Evolutionary conservation across 2,797 vertebrate species (phyloP), one percentile per base, ranked within the genome.

Genomic region (Numenius phaeopus): DNA sequence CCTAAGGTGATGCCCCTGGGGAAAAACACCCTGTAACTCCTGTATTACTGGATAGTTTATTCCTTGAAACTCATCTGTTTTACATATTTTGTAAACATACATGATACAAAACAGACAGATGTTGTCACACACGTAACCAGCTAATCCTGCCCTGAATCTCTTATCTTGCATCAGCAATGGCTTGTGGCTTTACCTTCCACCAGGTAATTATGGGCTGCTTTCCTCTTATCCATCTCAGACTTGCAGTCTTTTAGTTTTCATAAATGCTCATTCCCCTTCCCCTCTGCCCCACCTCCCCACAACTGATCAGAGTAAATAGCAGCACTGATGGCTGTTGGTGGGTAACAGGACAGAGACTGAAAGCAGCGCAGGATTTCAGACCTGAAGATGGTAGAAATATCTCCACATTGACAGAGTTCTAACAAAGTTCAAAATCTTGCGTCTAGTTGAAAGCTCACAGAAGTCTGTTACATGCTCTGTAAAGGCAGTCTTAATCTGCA

Each of bases 201-300:
- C 30, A 59, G 46, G 42, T 30, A 79, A 64, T 62, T 59, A 78
- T 4, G 14, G 23, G 14, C 24, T 75, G 13, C 24, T 44, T 70
- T 88, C 83, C 42, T 80, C 47, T 76, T 61, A 67, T 4, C 30
- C 14, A 49, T 34, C 30, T 69, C 29, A 87, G 20, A 58, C 64
- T 64, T 73, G 34, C 30, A 77, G 44, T 16, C 20, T 82, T 59
- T 61, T n/a, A 37, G 26, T 50, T 65, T 82, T 84, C 21, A 16
- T 65, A 77, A 81, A 77, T 39, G 26, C 10, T 58, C 26, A 22
- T 44, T 58, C 8, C 18, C 26, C 27, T 15, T 7, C 22, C 18
- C 7, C 18, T 20, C 34, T 1, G 2, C 29, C 5, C 16, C 11
- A 14, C 5, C 7, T 39, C 4, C 13, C 26, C 34, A 4, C 50